Percentiles rank a stretch among this genome's conserved stretches.
phyloP scores from a whole-genome alignment of 1,140 invertebrate species.

The Drusus annulatus region DNA sequence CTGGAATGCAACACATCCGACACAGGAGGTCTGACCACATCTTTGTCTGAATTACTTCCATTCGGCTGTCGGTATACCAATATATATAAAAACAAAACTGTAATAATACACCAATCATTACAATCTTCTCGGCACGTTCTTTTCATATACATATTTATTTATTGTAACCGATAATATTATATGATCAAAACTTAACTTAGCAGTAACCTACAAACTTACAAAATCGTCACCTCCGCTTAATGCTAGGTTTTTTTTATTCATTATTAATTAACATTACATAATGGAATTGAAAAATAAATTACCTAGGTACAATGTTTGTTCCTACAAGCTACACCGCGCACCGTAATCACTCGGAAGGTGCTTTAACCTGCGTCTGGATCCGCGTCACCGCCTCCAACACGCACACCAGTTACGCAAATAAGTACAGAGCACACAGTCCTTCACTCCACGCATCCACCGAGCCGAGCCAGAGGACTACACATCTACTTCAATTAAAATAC shows the following conservation, averaged over 20 bases:
- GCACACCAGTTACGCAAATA: neutral
- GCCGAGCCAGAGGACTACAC: neutral
- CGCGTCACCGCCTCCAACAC: too few relatives aligned
- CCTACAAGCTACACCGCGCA: slow-evolving; percentile 40
- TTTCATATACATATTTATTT: slow-evolving; percentile 48
- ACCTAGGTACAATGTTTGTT: slow-evolving; percentile 73
- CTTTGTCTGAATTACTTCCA: slow-evolving; percentile 14
- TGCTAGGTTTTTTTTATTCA: slow-evolving; percentile 60
- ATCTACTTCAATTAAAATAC: neutral
- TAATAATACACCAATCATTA: slow-evolving; percentile 39
- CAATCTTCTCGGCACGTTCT: slow-evolving; percentile 16
- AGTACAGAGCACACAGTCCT: slow-evolving; percentile 6
- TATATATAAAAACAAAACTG: slow-evolving; percentile 38
- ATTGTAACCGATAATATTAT: slow-evolving; percentile 56
- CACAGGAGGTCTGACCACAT: neutral
- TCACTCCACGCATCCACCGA: neutral
- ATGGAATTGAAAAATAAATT: slow-evolving; percentile 75
- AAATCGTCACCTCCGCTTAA: slow-evolving; percentile 67
- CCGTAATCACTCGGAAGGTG: neutral
- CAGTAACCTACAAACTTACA: slow-evolving; percentile 72
- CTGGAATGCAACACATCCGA: slow-evolving; percentile 50
- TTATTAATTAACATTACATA: slow-evolving; percentile 69
- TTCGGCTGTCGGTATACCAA: slow-evolving; percentile 5
- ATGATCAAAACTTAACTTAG: slow-evolving; percentile 57
- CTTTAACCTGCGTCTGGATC: too few relatives aligned